Base-by-base conservation (phyloP, 2,888 invertebrate genomes). In the Trichogramma dendrolimi region DNA sequence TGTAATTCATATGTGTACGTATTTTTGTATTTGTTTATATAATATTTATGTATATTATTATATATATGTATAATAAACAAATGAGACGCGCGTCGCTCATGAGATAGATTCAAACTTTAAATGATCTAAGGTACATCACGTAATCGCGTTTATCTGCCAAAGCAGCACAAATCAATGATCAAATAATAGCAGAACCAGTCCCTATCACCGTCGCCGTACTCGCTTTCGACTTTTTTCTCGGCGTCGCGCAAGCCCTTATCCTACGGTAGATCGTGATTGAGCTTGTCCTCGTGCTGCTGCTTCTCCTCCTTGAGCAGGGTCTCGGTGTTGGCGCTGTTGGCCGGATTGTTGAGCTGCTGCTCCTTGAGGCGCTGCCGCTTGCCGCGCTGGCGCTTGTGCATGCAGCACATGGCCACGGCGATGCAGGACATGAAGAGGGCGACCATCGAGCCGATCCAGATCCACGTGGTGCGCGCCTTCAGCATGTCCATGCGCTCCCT, bases 261-360 rank as follows among this genome's bases (percentile, higher is more conserved):
- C 52, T 64, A 64, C 57, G 61, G 54, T 27, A 60, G 57, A 40
- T 64, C 64, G 44, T 48, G 57, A 27, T 40, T 49, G 8, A 11
- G 14, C 2, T 64, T 27, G 27, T 27, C 27, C 27, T 27, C 27
- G 27, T 27, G 27, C 27, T 27, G 27, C 27, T 27, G 27, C 27
- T 27, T 27, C 27, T 27, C 61, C 50, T 64, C 62, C 40, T 59
- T 60, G 46, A 64, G 64, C 4, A 78, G 66, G 55, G 77, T 62
- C 60, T 78, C 77, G 27, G 75, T 74, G 57, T 75, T 78, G 40
- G 75, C 74, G 46, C 74, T 75, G 65, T 71, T 74, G 4, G 68
- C 66, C 7, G 71, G 65, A 5, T 74, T 60, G 55, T 64, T 56
- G 14, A 73, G 71, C 57, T 75, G 73, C 53, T 76, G 67, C 60